A percentile compares a stretch with the other conserved stretches of the same genome.
Evolutionary conservation across 1,140 invertebrate species (phyloP).

Genomic region (Sminthurinus signatus): DNA sequence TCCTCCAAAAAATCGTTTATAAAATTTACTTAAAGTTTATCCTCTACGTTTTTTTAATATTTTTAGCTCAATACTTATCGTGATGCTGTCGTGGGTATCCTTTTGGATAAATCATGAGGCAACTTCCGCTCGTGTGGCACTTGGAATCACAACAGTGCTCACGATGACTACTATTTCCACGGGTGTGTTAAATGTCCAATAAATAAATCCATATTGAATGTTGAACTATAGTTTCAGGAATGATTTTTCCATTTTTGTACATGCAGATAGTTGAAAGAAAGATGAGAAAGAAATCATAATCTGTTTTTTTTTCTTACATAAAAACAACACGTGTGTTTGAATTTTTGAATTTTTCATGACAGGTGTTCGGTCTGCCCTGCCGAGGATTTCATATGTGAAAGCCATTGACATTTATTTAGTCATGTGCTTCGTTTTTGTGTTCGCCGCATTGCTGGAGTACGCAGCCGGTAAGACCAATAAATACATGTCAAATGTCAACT

Average conservation of each 20-base stretch:
- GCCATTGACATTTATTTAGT: slow-evolving; percentile 98
- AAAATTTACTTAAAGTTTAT: no score
- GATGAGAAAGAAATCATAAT: no score
- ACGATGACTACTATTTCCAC: slow-evolving; percentile 99
- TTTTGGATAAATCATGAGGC: slow-evolving; percentile 83
- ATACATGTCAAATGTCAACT: no score
- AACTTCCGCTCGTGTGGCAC: slow-evolving; percentile 67
- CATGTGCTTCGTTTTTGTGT: slow-evolving; percentile 99
- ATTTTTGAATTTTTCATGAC: neutral
- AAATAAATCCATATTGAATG: neutral
- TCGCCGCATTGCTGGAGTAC: slow-evolving; percentile 93
- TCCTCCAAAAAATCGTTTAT: slow-evolving; percentile 47
- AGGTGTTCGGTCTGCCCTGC: slow-evolving; percentile 88
- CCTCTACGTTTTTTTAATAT: slow-evolving; percentile 1
- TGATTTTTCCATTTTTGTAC: no score
- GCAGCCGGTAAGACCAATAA: slow-evolving; percentile 97
- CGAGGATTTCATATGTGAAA: slow-evolving; percentile 95
- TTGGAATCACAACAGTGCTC: slow-evolving; percentile 94
- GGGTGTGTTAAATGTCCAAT: neutral
- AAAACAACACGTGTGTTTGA: neutral
- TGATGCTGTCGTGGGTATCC: slow-evolving; percentile 81
- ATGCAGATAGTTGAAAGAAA: no score
- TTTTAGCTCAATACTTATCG: slow-evolving; percentile 63
- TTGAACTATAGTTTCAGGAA: no score
- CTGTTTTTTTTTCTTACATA: neutral